These are phyloP conservation scores for Epirrhoe alternata DNA, from an alignment of 2,888 invertebrate species.

Conservation along the genomic window DNA sequence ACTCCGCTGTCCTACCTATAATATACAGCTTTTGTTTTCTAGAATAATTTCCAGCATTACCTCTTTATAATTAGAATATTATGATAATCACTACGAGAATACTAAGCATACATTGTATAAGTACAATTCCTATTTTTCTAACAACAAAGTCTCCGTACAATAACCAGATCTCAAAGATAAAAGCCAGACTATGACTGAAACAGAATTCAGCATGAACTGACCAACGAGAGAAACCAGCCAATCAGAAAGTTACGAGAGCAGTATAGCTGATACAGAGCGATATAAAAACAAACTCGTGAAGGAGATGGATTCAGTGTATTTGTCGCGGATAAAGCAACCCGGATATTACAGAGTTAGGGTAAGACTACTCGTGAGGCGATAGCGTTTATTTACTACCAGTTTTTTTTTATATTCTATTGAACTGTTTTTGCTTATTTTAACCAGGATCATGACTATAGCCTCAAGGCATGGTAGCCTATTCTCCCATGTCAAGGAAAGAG, in stretches of 20 bases:
- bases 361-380: neutral
- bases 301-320: conserved; percentile 11
- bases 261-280: neutral
- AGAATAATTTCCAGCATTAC: no score
- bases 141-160: neutral
- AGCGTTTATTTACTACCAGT: neutral
- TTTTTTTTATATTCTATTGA: no score
- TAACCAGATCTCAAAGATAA: neutral
- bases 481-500: no score
- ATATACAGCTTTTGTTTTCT: no score
- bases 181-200: neutral
- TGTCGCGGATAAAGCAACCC: conserved; percentile 16
- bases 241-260: neutral
- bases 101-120: neutral
- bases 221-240: neutral
- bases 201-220: neutral
- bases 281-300: conserved; percentile 8
- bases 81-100: no score
- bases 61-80: no score
- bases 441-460: no score
- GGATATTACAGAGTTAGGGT: conserved; percentile 7
- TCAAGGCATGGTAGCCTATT: no score
- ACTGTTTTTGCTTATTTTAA: no score
- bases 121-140: neutral
- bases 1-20: no score